phyloP scores from a whole-genome alignment of 1,140 invertebrate species.

The Harlomillsia oculata region DNA sequence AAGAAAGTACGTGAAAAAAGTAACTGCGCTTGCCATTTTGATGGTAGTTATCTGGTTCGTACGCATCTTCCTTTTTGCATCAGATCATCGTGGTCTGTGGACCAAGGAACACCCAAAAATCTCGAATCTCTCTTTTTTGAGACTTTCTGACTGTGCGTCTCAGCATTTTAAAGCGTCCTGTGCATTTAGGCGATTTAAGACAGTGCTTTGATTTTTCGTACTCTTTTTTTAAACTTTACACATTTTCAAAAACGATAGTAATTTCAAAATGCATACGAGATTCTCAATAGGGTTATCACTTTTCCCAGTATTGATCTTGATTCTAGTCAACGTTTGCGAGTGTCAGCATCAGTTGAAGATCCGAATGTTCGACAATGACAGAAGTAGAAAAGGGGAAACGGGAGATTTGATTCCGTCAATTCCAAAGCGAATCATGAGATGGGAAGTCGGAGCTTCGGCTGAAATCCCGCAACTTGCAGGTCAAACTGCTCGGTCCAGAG shows the following conservation, averaged over 20 bases:
- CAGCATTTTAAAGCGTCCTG: neutral
- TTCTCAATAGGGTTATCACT: neutral
- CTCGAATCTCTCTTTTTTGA: too few relatives aligned
- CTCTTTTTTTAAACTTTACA: too few relatives aligned
- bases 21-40: too few relatives aligned
- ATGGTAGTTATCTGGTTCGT: too few relatives aligned
- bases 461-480: neutral
- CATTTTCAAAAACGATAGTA: neutral
- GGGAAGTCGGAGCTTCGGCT: neutral
- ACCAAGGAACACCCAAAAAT: too few relatives aligned
- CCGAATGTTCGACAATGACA: neutral
- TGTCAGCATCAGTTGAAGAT: neutral
- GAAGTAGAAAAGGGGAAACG: constrained; percentile 8
- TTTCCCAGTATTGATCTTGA: neutral
- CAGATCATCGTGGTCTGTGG: too few relatives aligned
- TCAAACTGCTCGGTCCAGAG: neutral
- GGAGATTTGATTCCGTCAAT: neutral
- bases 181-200: neutral
- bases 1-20: too few relatives aligned
- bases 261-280: neutral
- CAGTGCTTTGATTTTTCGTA: neutral
- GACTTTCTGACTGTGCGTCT: too few relatives aligned
- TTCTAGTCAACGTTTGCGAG: neutral
- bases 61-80: too few relatives aligned
- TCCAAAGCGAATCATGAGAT: neutral